Evolutionary conservation across 2,888 invertebrate genomes (phyloP), one percentile per base, ranked within the genome.

Genomic region (Himalopsyche tibetana): DNA sequence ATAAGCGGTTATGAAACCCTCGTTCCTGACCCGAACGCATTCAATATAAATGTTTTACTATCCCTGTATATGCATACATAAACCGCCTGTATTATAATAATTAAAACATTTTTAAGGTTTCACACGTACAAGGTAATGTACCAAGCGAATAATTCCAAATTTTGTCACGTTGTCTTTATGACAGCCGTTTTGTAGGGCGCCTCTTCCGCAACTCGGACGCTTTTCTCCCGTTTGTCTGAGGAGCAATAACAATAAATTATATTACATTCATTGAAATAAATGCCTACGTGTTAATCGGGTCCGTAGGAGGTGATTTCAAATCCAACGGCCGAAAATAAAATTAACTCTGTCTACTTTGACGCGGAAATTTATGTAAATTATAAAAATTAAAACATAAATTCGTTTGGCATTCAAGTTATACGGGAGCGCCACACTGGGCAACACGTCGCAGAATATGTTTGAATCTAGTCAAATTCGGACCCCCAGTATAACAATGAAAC

Each of bases 51-150:
- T 63, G 63, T 19, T 63, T 63, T 19, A 28, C 63, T n/a, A 63
- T 28, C 63, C 28, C 63, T 63, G 63, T 28, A 63, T 19, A n/a
- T 19, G 51, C 28, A 63, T 28, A 63, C 63, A 63, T 63, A 63
- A 63, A 4, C 51, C 51, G 15, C 51, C 51, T 51, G 51, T 15
- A 51, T 51, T 63, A 63, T 63, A 19, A 63, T 63, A 63, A 63
- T 63, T 63, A 63, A 63, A 63, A 63, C 63, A 63, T 28, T 63
- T 63, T 63, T 63, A 63, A 63, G 63, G 63, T 63, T 63, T 63
- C 63, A 63, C 63, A 63, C 63, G 63, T 63, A 63, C 63, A 19
- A 63, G 28, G 19, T n/a, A 19, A 63, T 63, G 63, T 63, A n/a
- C 63, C 63, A 63, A 63, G 63, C 63, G n/a, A 28, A 63, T 19